Evolutionary conservation across 2,113 vertebrate species (phyloP).

Genomic region (Labrus mixtus): DNA sequence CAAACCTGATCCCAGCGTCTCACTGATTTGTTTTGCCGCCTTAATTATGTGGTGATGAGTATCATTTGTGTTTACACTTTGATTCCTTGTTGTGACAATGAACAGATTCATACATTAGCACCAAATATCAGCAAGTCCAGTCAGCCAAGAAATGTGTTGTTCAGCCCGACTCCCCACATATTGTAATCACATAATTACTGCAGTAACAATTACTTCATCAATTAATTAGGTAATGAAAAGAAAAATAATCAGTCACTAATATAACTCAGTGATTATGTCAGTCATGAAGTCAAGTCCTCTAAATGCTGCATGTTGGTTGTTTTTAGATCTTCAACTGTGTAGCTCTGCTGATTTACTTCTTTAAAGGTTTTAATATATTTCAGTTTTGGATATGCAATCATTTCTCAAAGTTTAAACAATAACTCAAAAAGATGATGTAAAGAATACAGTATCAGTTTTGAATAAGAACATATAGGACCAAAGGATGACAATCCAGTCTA

Average conservation of each 20-base stretch:
- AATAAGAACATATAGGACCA: too few species aligned
- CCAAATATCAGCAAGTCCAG: neutral
- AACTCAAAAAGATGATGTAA: too few species aligned
- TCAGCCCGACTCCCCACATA: neutral
- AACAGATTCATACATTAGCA: neutral
- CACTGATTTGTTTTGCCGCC: neutral
- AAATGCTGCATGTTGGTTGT: neutral
- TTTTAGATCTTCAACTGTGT: neutral
- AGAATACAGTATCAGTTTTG: too few species aligned
- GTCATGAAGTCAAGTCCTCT: neutral
- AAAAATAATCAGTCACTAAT: neutral
- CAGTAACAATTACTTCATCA: neutral
- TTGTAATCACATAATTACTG: neutral
- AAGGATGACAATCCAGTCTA: too few species aligned
- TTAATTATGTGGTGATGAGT: neutral
- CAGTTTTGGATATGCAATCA: too few species aligned
- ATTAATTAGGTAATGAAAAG: neutral
- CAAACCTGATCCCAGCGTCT: neutral
- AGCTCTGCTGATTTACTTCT: neutral
- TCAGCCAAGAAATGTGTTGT: neutral
- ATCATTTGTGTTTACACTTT: neutral
- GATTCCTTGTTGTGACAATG: neutral
- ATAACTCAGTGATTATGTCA: neutral
- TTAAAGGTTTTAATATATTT: too few species aligned
- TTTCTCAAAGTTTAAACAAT: too few species aligned